A percentile compares a stretch with the other conserved stretches of the same genome.
Evolutionary conservation across 2,113 vertebrate genomes (phyloP).

Genomic region (Cyanoderma ruficeps): DNA sequence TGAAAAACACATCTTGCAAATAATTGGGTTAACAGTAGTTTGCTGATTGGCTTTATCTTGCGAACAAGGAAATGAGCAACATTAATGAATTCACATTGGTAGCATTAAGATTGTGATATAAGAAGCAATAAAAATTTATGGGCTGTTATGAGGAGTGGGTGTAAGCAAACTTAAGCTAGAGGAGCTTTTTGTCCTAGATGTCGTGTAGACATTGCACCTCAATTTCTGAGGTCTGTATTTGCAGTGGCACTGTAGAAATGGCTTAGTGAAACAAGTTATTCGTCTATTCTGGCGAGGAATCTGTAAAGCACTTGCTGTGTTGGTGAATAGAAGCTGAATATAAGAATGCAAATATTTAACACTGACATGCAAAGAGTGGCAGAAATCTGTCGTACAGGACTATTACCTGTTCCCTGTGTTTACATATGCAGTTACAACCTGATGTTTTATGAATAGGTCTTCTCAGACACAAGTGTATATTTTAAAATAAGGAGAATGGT

Average conservation of each 20-base stretch:
- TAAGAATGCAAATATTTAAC: not conserved
- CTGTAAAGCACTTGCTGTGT: not conserved
- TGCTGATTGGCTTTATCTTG: slow-evolving; percentile 21
- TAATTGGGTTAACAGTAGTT: slow-evolving; percentile 6
- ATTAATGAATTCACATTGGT: not conserved
- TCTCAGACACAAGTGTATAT: not conserved
- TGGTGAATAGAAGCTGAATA: not conserved
- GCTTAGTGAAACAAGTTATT: not conserved
- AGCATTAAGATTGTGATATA: not conserved
- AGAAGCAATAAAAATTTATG: not conserved
- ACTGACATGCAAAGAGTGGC: not conserved
- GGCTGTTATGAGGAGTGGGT: not conserved
- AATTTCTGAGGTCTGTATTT: not conserved
- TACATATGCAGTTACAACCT: not conserved
- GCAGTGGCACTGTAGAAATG: not conserved
- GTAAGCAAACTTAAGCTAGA: not conserved
- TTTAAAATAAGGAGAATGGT: not conserved
- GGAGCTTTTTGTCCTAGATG: not conserved
- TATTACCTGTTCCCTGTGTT: accelerated
- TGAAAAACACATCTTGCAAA: slow-evolving; percentile 45
- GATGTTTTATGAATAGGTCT: not conserved
- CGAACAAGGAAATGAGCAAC: not conserved
- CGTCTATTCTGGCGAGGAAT: not conserved
- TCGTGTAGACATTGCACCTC: not conserved
- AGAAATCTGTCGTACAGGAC: accelerated